phyloP scores from a whole-genome alignment of 1,140 invertebrate genomes.

The Campoletis sonorensis region DNA sequence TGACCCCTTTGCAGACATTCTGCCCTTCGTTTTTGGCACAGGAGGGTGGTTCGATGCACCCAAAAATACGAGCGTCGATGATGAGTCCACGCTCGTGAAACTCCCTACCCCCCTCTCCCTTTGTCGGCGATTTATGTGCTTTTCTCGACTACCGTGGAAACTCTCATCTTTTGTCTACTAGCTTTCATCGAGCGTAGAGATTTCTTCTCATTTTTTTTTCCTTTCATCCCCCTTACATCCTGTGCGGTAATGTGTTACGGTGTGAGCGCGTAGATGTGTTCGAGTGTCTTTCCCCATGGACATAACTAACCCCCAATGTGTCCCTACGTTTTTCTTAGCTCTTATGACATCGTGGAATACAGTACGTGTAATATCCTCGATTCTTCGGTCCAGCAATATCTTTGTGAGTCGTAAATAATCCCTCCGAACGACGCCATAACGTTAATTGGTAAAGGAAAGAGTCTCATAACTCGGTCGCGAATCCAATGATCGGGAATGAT shows the following conservation, averaged over 20 bases:
- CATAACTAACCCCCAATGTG: neutral
- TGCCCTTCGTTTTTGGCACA: neutral
- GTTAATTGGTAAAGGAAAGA: conserved; percentile 46
- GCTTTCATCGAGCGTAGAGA: conserved; percentile 36
- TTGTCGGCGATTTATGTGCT: conserved; percentile 36
- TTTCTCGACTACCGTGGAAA: conserved; percentile 28
- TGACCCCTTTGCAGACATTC: neutral
- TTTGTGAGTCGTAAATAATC: conserved; percentile 32
- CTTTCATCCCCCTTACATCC: conserved; percentile 5
- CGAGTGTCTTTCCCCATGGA: conserved; percentile 3
- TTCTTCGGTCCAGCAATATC: conserved; percentile 20
- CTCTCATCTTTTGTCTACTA: conserved; percentile 38
- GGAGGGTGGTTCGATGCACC: conserved; percentile 21
- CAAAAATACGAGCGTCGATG: conserved; percentile 34
- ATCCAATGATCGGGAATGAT: conserved; percentile 42
- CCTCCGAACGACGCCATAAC: conserved; percentile 24
- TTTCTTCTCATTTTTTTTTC: conserved; percentile 30
- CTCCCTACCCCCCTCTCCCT: neutral
- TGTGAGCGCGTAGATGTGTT: neutral
- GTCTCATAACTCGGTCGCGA: conserved; percentile 38
- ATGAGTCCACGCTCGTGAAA: conserved; percentile 18
- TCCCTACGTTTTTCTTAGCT: neutral
- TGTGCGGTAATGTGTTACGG: neutral
- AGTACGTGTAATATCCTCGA: neutral
- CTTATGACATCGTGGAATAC: conserved; percentile 24